Evolutionary conservation across 2,888 invertebrate species (phyloP).

Genomic region (Palloptera scutellata): DNA sequence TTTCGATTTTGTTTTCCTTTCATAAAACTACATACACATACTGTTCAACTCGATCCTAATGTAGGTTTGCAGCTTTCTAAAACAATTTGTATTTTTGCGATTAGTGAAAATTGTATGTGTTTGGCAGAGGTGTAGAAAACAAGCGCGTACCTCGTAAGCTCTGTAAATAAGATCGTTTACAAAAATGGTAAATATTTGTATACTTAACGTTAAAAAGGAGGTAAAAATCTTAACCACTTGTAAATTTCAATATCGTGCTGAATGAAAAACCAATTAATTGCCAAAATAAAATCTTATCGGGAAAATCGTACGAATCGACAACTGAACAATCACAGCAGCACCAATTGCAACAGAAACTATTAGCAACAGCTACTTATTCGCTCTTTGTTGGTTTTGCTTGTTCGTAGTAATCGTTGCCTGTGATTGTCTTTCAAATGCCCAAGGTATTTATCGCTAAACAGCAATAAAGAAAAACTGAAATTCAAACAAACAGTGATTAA

Average conservation of each 20-base stretch:
- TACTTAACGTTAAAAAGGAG: conserved; percentile 7
- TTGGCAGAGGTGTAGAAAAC: too few relatives aligned
- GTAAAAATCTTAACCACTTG: conserved; percentile 42
- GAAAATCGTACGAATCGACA: conserved; percentile 46
- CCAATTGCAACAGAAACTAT: conserved; percentile 9
- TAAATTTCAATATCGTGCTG: conserved; percentile 60
- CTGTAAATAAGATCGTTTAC: not conserved
- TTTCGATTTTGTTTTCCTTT: too few relatives aligned
- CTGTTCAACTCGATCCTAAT: too few relatives aligned
- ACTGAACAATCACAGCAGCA: conserved; percentile 22
- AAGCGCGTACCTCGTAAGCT: too few relatives aligned
- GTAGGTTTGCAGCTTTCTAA: too few relatives aligned
- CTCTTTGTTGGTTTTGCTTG: not conserved
- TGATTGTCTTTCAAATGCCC: not conserved
- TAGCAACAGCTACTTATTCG: conserved; percentile 9
- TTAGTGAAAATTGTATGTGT: too few relatives aligned
- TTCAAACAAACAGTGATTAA: conserved; percentile 30
- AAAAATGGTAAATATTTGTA: conserved; percentile 5
- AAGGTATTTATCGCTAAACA: not conserved
- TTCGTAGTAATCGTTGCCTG: not conserved
- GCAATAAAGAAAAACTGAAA: conserved; percentile 18
- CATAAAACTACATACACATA: too few relatives aligned
- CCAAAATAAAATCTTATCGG: conserved; percentile 57
- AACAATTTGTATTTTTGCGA: too few relatives aligned
- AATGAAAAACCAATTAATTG: conserved; percentile 56